Evolutionary conservation across 2,888 invertebrate genomes (phyloP).

Genomic region (Argyra leucocephala): DNA sequence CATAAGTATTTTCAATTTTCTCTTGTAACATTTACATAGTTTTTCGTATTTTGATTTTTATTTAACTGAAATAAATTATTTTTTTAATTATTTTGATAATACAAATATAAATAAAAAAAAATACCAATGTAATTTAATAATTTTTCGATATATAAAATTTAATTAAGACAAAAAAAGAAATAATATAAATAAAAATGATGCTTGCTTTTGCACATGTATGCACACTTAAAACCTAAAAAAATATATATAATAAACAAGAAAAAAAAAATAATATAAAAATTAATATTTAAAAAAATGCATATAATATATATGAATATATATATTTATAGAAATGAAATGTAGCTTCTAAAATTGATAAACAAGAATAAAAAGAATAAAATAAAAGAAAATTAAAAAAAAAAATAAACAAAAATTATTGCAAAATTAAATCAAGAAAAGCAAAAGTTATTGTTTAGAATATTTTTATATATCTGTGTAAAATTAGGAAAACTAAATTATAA

Average conservation of each 20-base stretch:
- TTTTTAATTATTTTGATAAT: background rate
- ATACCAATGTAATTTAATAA: background rate
- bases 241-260: background rate
- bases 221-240: background rate
- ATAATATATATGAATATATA: background rate
- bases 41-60: too few species aligned
- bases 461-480: conserved; percentile 22
- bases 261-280: background rate
- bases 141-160: background rate
- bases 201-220: conserved; percentile 2
- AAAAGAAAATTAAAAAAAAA: background rate
- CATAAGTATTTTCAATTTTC: too few species aligned
- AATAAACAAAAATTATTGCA: background rate
- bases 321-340: background rate
- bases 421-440: conserved; percentile 12
- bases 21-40: too few species aligned
- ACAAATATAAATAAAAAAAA: background rate
- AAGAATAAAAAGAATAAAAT: conserved; percentile 12
- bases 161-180: background rate
- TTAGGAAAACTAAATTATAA: conserved; percentile 9
- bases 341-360: background rate
- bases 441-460: conserved; percentile 20
- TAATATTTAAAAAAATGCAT: too few species aligned
- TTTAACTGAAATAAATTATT: background rate
- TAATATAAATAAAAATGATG: background rate